Conservation (phyloP, 2,888 invertebrate species). For the Acronicta alni region DNA sequence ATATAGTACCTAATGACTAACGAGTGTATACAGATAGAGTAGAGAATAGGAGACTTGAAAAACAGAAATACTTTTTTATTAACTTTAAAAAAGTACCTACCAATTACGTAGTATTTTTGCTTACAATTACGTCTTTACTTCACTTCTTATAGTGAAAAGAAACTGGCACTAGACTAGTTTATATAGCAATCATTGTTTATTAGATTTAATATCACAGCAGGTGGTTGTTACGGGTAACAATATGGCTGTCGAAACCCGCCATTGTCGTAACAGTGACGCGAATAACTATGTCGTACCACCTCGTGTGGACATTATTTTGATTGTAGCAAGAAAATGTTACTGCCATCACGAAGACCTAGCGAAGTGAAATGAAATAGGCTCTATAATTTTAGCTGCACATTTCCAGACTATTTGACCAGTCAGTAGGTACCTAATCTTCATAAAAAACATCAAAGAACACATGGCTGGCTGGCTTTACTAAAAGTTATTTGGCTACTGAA, state of each 20-base stretch:
- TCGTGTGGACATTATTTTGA: neutral
- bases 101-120: too few relatives aligned
- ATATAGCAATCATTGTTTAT: conserved; percentile 10
- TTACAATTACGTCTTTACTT: neutral
- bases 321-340: neutral
- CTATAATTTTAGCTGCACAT: too few relatives aligned
- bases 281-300: conserved; percentile 9
- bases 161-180: neutral
- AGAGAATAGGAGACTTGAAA: too few relatives aligned
- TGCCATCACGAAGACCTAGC: too few relatives aligned
- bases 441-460: too few relatives aligned
- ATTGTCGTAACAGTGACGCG: conserved; percentile 6
- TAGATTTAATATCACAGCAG: conserved; percentile 10
- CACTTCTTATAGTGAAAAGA: neutral
- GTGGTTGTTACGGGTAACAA: conserved; percentile 6
- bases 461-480: conserved; percentile 2
- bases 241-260: conserved; percentile 3
- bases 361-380: fast-evolving
- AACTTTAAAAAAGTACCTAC: too few relatives aligned
- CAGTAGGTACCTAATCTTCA: too few relatives aligned
- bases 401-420: too few relatives aligned
- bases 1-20: too few relatives aligned
- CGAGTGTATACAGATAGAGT: too few relatives aligned
- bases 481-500: conserved; percentile 13
- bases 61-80: too few relatives aligned